These are phyloP conservation scores for Nomada fabriciana DNA, from an alignment of 2,888 invertebrate genomes.

Conservation along the genomic window DNA sequence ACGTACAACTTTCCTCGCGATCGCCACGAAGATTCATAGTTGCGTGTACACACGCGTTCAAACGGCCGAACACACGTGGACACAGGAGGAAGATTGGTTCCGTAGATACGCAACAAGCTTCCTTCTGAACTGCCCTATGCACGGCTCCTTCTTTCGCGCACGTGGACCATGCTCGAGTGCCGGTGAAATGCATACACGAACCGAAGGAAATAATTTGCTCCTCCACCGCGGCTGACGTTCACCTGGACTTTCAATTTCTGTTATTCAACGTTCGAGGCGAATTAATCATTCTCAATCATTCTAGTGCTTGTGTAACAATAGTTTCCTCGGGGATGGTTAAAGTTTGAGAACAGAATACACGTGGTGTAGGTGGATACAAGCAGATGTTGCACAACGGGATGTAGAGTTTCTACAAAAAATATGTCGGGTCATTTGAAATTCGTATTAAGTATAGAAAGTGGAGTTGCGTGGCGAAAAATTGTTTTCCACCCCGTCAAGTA, in stretches of 20 bases:
- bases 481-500: too few species aligned
- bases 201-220: neutral
- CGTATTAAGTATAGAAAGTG: too few species aligned
- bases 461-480: too few species aligned
- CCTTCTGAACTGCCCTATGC: neutral
- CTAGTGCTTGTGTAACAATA: too few species aligned
- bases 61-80: conserved; percentile 5
- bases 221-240: neutral
- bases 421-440: too few species aligned
- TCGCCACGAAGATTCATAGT: conserved; percentile 22
- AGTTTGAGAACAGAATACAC: too few species aligned
- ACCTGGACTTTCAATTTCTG: neutral
- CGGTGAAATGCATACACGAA: neutral
- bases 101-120: neutral
- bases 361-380: too few species aligned
- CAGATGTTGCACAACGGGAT: too few species aligned
- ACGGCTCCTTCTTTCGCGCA: neutral
- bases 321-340: too few species aligned
- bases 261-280: neutral
- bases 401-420: too few species aligned
- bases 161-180: neutral
- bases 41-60: conserved; percentile 3
- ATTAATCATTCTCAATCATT: neutral
- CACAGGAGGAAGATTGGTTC: conserved; percentile 10
- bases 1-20: conserved; percentile 31